Evolutionary conservation across 2,888 invertebrate genomes (phyloP).

Genomic region (Cephalotes varians): DNA sequence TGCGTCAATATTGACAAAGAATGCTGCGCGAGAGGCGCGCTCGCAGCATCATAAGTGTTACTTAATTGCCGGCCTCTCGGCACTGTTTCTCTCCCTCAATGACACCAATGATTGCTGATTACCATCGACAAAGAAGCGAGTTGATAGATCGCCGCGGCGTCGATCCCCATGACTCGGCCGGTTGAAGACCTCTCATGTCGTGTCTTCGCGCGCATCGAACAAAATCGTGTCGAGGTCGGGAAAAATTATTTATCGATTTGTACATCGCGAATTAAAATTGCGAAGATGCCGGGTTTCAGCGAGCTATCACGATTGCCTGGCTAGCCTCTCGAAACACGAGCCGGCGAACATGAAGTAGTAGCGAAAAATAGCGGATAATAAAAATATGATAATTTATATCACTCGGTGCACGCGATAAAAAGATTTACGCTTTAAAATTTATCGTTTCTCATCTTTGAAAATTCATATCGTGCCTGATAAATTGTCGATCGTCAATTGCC

Average conservation of each 20-base stretch:
- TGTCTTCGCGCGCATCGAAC: constrained; percentile 35
- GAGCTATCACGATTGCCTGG: background rate
- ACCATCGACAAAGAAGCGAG: constrained; percentile 43
- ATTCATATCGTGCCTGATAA: too few species aligned
- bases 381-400: background rate
- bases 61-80: constrained; percentile 64
- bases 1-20: constrained; percentile 54
- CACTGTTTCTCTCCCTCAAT: constrained; percentile 55
- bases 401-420: background rate
- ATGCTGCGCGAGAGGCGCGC: background rate
- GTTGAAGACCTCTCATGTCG: constrained; percentile 28
- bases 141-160: constrained; percentile 47
- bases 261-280: constrained; percentile 1
- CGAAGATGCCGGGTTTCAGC: constrained; percentile 3
- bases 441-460: background rate
- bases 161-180: constrained; percentile 21
- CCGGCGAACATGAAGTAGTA: background rate
- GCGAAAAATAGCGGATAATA: background rate
- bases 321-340: background rate
- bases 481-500: background rate
- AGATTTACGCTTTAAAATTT: background rate
- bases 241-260: constrained; percentile 36
- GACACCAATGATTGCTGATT: constrained; percentile 61
- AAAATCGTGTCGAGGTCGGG: constrained; percentile 59
- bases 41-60: constrained; percentile 52